Evolutionary conservation across 2,113 vertebrate genomes (phyloP), one percentile per base, ranked within the genome.

Genomic region (Monopterus albus): DNA sequence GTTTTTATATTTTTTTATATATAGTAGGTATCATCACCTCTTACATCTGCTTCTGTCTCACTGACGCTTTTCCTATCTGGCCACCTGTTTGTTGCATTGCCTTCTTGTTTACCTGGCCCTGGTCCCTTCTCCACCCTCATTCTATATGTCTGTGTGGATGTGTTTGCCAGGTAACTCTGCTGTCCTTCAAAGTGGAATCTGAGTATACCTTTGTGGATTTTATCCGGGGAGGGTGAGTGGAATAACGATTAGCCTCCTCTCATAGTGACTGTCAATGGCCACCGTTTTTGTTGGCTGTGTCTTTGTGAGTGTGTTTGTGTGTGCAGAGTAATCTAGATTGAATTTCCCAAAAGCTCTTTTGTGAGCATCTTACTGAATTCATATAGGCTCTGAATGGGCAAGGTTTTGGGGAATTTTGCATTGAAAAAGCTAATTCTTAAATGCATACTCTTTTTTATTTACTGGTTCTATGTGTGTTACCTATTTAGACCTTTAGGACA

Each of bases 191-290:
- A 12, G 96, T 98, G 46, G 96, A 99, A 87, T 98, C 97, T 0
- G 97, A 99, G 88, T 97, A 96, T 89, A 99, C 98, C 47, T 99
- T 99, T 63, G 95, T 99, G 56, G 98, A 99, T 94, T 99, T 98
- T 90, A 99, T 98, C 83, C 94, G 96, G 76, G 98, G 98, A 88
- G 97, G 98, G 98, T 99, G 93, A 96, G 96, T 91, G 46, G 81
- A 89, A 88, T 89, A 75, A 62, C 78, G 76, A 90, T 81, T 15
- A 81, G 47, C 20, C 46, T 17, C 18, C 57, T 45, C 33, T 75
- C 60, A 28, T 58, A 45, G 33, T 42, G 9, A 43, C 47, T 42
- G 61, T 56, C 71, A 64, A 51, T 13, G 60, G 69, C 43, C 52
- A 49, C 42, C 29, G 42, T 71, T 57, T 55, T 49, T 42, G 33